phyloP scores from a whole-genome alignment of 2,113 vertebrate genomes.

The Cebidichthys violaceus region DNA sequence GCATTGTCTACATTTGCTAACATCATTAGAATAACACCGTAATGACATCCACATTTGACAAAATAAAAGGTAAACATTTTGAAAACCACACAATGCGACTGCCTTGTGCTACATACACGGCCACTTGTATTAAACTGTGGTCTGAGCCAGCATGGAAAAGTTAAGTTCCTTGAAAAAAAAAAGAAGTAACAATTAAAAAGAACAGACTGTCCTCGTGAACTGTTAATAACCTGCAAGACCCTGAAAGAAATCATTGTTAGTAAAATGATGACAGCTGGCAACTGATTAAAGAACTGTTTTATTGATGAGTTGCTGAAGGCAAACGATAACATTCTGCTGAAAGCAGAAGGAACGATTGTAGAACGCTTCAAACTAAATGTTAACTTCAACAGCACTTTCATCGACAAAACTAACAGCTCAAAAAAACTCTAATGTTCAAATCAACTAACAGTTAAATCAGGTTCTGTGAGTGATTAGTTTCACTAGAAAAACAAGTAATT shows the following conservation, averaged over 20 bases:
- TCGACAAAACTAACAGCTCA: constrained; percentile 51
- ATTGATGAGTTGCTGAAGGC: constrained; percentile 83
- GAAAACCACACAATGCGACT: background rate
- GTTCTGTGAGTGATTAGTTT: constrained; percentile 28
- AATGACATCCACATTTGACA: background rate
- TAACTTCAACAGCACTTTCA: constrained; percentile 60
- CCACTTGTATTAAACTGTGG: too few species aligned
- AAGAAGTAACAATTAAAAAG: background rate
- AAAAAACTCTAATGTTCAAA: constrained; percentile 49
- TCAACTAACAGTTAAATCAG: constrained; percentile 43
- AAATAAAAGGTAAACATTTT: too few species aligned
- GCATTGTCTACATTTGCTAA: too few species aligned
- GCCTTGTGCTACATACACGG: background rate
- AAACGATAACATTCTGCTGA: constrained; percentile 79
- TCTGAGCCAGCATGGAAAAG: background rate
- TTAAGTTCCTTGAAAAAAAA: background rate
- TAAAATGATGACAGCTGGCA: constrained; percentile 34
- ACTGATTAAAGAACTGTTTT: constrained; percentile 78
- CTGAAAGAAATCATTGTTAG: background rate
- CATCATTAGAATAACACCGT: background rate
- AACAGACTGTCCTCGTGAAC: background rate
- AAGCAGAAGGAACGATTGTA: constrained; percentile 82
- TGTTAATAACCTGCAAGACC: background rate
- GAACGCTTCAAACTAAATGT: constrained; percentile 74
- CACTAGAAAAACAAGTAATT: constrained; percentile 33